A percentile compares a stretch with the other conserved stretches of the same genome.
These are phyloP conservation scores for Colletes collaris DNA, from an alignment of 2,888 invertebrate genomes.

Conservation along the genomic window DNA sequence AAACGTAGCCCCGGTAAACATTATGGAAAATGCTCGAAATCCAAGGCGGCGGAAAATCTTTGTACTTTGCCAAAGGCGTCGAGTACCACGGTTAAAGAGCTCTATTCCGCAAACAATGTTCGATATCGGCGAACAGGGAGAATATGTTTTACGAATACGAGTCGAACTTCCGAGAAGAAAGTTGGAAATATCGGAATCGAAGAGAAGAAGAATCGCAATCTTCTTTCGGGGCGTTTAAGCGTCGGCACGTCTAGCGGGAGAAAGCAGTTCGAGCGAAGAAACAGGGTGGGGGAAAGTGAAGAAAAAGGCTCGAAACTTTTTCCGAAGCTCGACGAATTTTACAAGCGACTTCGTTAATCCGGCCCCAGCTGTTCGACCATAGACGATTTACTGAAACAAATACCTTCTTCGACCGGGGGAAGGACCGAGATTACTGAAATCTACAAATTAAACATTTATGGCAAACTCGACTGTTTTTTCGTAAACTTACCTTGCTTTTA, in stretches of 20 bases:
- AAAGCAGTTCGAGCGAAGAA: conserved; percentile 10
- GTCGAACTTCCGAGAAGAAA: background rate
- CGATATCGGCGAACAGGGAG: background rate
- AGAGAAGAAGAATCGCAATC: conserved; percentile 34
- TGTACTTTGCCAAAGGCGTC: background rate
- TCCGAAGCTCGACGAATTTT: conserved; percentile 33
- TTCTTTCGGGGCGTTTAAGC: conserved; percentile 31
- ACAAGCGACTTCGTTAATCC: conserved; percentile 51
- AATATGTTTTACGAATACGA: conserved; percentile 21
- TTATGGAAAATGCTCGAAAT: background rate
- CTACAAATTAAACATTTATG: background rate
- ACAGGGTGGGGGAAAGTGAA: background rate
- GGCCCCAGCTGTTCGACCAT: conserved; percentile 21
- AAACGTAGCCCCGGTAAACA: background rate
- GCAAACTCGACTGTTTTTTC: background rate
- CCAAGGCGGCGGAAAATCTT: background rate
- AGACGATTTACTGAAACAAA: conserved; percentile 28
- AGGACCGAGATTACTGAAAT: background rate
- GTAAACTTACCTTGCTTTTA: too few species aligned
- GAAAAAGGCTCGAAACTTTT: conserved; percentile 28
- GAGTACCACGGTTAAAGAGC: conserved; percentile 2
- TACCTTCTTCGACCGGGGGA: conserved; percentile 6
- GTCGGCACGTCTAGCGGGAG: conserved; percentile 10
- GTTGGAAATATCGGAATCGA: conserved; percentile 30
- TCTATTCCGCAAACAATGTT: conserved; percentile 18